Percentiles rank a stretch among this genome's conserved stretches.
phyloP scores from a whole-genome alignment of 2,113 vertebrate genomes.

The Tonatia bakeri region DNA sequence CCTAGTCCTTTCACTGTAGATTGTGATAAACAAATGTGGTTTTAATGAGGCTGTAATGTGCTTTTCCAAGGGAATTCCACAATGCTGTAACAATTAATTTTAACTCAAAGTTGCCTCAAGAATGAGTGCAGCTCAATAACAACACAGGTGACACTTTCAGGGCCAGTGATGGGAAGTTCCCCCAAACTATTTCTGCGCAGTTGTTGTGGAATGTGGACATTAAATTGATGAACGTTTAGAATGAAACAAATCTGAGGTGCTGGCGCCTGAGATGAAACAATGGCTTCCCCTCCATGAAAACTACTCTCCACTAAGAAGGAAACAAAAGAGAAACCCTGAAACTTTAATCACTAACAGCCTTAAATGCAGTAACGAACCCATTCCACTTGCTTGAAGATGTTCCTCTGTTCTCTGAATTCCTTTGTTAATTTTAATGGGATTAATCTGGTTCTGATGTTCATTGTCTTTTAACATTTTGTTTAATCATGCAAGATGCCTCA shows the following conservation, averaged over 20 bases:
- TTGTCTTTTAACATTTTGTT: constrained; percentile 32
- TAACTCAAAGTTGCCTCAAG: constrained; percentile 9
- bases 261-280: not conserved
- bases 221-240: not conserved
- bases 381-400: not conserved
- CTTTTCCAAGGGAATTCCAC: constrained; percentile 50
- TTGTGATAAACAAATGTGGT: constrained; percentile 41
- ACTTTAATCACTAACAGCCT: not conserved
- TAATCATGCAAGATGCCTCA: not conserved
- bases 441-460: constrained; percentile 34
- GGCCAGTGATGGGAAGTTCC: not conserved
- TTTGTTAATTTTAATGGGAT: constrained; percentile 44
- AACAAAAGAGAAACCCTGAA: not conserved
- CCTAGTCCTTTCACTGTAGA: constrained; percentile 54
- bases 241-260: not conserved
- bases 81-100: constrained; percentile 46
- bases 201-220: not conserved
- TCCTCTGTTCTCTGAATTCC: not conserved
- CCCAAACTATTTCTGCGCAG: not conserved
- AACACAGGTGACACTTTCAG: not conserved
- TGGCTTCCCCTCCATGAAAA: not conserved
- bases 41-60: constrained; percentile 63
- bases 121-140: not conserved
- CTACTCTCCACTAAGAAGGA: not conserved
- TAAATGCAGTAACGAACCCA: not conserved